These are phyloP conservation scores for Ariopsis seemanni DNA, from an alignment of 2,113 vertebrate species.

Conservation along the genomic window DNA sequence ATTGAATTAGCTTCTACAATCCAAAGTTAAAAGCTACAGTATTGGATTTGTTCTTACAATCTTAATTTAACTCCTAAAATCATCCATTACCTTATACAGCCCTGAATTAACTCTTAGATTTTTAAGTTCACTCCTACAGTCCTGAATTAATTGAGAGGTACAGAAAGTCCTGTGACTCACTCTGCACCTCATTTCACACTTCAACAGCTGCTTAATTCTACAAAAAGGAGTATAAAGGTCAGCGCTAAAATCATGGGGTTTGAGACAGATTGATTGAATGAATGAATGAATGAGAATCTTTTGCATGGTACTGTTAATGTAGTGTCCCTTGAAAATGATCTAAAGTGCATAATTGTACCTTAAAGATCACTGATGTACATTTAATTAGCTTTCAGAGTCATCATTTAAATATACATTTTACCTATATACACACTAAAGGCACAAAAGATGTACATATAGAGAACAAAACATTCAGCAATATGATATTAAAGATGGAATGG, in stretches of 20 bases:
- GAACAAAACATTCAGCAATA: too few relatives aligned
- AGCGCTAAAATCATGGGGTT: background rate
- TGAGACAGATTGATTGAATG: background rate
- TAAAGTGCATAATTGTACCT: background rate
- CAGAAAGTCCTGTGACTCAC: background rate
- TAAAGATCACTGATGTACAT: background rate
- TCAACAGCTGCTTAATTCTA: background rate
- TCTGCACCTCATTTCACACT: slow-evolving; percentile 5
- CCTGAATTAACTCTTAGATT: background rate
- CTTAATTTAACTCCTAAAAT: background rate
- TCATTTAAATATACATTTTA: background rate
- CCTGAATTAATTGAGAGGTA: background rate
- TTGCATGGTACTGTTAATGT: background rate
- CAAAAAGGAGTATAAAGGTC: background rate
- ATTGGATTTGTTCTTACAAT: background rate
- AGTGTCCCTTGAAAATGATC: background rate
- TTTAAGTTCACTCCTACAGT: background rate
- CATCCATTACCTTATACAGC: background rate
- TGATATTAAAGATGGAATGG: background rate
- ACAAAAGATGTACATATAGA: background rate
- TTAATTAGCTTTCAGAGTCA: background rate
- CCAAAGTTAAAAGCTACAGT: background rate
- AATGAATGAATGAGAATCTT: background rate
- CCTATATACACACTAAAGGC: background rate
- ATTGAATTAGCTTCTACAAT: background rate